These are phyloP conservation scores for Chelidonichthys spinosus DNA, from an alignment of 2,797 vertebrate species.

Conservation along the genomic window DNA sequence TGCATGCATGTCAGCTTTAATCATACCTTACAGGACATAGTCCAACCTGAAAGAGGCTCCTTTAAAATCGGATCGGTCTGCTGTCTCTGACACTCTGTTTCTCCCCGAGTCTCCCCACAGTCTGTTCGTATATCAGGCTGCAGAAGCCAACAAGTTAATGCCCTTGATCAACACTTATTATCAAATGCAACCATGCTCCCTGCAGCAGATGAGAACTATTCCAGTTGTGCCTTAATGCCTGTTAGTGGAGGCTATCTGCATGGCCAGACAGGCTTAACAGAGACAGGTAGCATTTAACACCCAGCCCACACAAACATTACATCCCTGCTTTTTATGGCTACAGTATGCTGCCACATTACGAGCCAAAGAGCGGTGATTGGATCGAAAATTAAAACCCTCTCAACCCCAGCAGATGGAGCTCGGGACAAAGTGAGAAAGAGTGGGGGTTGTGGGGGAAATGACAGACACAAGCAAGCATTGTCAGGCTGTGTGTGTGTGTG, in stretches of 20 bases:
- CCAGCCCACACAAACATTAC: slow-evolving; percentile 65
- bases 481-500: background rate
- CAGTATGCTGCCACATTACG: slow-evolving; percentile 52
- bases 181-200: slow-evolving; percentile 69
- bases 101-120: slow-evolving; percentile 48
- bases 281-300: slow-evolving; percentile 79
- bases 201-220: slow-evolving; percentile 74
- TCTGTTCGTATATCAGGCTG: slow-evolving; percentile 76
- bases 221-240: slow-evolving; percentile 62
- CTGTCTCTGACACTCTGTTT: slow-evolving; percentile 37
- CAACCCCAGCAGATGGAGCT: slow-evolving; percentile 69
- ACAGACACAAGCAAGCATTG: slow-evolving; percentile 25
- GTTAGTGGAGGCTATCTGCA: slow-evolving; percentile 72
- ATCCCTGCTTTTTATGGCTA: slow-evolving; percentile 59
- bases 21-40: slow-evolving; percentile 40
- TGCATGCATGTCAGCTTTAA: slow-evolving; percentile 59
- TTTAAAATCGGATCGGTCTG: slow-evolving; percentile 52
- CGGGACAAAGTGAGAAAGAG: slow-evolving; percentile 9
- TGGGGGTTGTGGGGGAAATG: slow-evolving; percentile 31
- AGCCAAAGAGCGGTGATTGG: slow-evolving; percentile 65
- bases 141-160: slow-evolving; percentile 72
- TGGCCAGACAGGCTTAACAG: slow-evolving; percentile 72
- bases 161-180: slow-evolving; percentile 83
- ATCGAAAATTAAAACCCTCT: slow-evolving; percentile 73
- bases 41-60: slow-evolving; percentile 42